Conservation (phyloP, 1,140 invertebrate genomes). For the Temnothorax curvispinosus region DNA sequence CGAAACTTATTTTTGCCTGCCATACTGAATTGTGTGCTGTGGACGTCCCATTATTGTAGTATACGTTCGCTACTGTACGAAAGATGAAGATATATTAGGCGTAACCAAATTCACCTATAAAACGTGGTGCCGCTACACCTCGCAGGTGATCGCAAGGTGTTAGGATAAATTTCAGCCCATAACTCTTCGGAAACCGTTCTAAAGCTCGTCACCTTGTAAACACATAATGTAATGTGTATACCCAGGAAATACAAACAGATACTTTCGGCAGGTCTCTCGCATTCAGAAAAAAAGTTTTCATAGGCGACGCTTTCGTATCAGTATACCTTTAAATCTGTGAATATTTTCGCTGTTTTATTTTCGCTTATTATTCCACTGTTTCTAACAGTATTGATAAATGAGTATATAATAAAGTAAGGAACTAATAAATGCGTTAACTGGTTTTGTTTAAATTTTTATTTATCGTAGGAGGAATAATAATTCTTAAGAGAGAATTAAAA, state of each 20-base stretch:
- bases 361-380: no score
- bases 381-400: background rate
- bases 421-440: background rate
- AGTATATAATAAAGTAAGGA: background rate
- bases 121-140: conserved; percentile 61
- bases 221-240: conserved; percentile 27
- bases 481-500: background rate
- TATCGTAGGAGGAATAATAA: background rate
- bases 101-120: conserved; percentile 77
- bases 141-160: conserved; percentile 82
- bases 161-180: conserved; percentile 82
- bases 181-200: conserved; percentile 78
- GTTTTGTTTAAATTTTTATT: background rate
- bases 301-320: no score
- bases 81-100: conserved; percentile 76
- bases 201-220: conserved; percentile 60
- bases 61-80: conserved; percentile 25
- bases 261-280: background rate
- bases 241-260: conserved; percentile 29
- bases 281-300: background rate
- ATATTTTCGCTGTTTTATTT: background rate
- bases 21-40: conserved; percentile 19
- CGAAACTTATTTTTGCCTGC: conserved; percentile 28
- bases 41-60: conserved; percentile 21
- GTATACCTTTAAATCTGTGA: background rate